Evolutionary conservation across 1,140 invertebrate species (phyloP).

Genomic region (Scaptomyza montana): DNA sequence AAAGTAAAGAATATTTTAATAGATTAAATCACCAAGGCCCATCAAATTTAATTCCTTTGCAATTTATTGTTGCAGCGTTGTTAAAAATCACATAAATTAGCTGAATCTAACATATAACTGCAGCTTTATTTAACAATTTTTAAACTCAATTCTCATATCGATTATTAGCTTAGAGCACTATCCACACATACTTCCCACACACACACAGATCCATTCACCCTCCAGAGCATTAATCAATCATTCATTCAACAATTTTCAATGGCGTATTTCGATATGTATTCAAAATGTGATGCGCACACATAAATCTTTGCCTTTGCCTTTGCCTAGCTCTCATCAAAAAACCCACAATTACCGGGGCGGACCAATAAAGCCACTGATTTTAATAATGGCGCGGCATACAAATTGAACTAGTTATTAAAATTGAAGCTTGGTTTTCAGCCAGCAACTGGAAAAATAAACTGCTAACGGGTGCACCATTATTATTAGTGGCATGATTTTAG

Average conservation of each 20-base stretch:
- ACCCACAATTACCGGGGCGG: constrained; percentile 28
- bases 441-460: not conserved
- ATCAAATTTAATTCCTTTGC: too few species aligned
- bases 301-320: constrained; percentile 16
- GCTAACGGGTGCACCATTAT: constrained; percentile 5
- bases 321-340: constrained; percentile 29
- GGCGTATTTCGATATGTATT: constrained; percentile 4
- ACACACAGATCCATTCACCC: too few species aligned
- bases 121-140: too few species aligned
- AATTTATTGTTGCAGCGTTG: too few species aligned
- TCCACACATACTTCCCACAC: too few species aligned
- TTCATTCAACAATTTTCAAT: constrained; percentile 15
- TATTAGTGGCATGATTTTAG: constrained; percentile 11
- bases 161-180: too few species aligned
- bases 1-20: too few species aligned
- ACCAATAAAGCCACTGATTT: constrained; percentile 33
- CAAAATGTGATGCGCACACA: constrained; percentile 28
- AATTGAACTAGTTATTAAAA: constrained; percentile 12
- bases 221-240: constrained; percentile 8
- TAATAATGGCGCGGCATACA: constrained; percentile 40
- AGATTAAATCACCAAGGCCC: too few species aligned
- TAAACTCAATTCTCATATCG: too few species aligned
- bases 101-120: too few species aligned
- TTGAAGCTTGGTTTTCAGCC: constrained; percentile 19
- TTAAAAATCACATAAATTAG: too few species aligned